Base-by-base conservation (phyloP, 2,113 vertebrate species). In the Aphelocoma coerulescens region DNA sequence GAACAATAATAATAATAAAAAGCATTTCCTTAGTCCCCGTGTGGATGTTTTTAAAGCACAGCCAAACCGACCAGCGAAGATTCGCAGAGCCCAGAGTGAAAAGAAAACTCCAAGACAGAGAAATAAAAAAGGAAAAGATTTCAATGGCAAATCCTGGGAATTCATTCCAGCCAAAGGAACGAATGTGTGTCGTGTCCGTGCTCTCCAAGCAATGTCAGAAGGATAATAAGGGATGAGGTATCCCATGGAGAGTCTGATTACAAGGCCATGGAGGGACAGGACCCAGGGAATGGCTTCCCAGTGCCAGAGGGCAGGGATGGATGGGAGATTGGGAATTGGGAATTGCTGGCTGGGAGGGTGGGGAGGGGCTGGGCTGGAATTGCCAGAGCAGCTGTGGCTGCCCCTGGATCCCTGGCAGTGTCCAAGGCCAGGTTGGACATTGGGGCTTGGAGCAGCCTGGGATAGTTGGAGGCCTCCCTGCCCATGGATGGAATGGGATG, bases 371-470 rank as follows among this genome's bases (percentile, higher is more conserved):
- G 79, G 44, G 24, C 3, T 35, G 32, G 55, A 43, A 41, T 71
- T 49, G 35, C 54, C 66, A 51, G 44, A 43, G 24, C 0, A 28
- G 32, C 37, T 71, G 79, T 7, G 63, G 63, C n/a, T 81, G 44
- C 2, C 16, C 16, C 37, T 82, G 54, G 6, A 24, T 72, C 46
- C 37, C 67, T 83, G 67, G 46, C 0, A 63, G 1, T 54, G 11
- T 0, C 48, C 81, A 21, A 37, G 33, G 8, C 26, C 39, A 21
- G 39, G 13, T 0, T 61, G 67, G 61, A 54, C 2, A 3, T 3
- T 26, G 52, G 10, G 18, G 14, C 24, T 49, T 19, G 21, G 78
- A 58, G 0, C 57, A 14, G 0, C 23, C 66, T 71, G 55, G 66
- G 23, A 22, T 0, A 8, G 41, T 33, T 41, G 49, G 3, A 55